These are phyloP conservation scores for Drosophila persimilis DNA, from an alignment of 1,140 invertebrate species.

Conservation along the genomic window DNA sequence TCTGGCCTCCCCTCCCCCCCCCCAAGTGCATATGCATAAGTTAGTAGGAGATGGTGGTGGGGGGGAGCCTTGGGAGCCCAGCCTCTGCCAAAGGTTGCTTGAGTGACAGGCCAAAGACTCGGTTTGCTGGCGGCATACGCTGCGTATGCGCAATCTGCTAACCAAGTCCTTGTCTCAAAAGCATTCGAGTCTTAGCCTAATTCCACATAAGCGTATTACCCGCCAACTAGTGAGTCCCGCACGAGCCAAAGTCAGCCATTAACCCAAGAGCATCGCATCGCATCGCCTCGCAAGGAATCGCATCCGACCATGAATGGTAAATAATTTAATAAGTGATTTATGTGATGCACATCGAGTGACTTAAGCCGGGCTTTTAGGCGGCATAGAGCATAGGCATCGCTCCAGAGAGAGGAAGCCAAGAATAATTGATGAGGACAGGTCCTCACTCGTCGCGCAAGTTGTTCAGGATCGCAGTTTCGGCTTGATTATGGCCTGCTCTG, in stretches of 20 bases:
- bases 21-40: constrained; percentile 43
- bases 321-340: constrained; percentile 53
- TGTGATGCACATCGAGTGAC: constrained; percentile 43
- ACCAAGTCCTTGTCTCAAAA: constrained; percentile 21
- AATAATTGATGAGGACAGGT: constrained; percentile 36
- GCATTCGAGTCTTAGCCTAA: constrained; percentile 35
- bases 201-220: constrained; percentile 45
- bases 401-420: neutral
- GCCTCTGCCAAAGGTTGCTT: neutral
- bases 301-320: neutral
- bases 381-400: no score
- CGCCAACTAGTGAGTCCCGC: constrained; percentile 39
- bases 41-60: neutral
- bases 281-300: no score
- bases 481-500: constrained; percentile 8
- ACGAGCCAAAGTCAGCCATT: constrained; percentile 13
- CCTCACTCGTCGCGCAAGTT: neutral
- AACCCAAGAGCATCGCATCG: constrained; percentile 21
- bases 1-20: neutral
- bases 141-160: constrained; percentile 49
- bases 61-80: neutral
- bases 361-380: constrained; percentile 17
- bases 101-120: constrained; percentile 46
- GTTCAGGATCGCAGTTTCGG: neutral
- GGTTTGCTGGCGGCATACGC: constrained; percentile 29